Percentiles rank a stretch among this genome's conserved stretches.
Evolutionary conservation across 1,140 invertebrate genomes (phyloP).

Genomic region (Lasioglossum baleicum): DNA sequence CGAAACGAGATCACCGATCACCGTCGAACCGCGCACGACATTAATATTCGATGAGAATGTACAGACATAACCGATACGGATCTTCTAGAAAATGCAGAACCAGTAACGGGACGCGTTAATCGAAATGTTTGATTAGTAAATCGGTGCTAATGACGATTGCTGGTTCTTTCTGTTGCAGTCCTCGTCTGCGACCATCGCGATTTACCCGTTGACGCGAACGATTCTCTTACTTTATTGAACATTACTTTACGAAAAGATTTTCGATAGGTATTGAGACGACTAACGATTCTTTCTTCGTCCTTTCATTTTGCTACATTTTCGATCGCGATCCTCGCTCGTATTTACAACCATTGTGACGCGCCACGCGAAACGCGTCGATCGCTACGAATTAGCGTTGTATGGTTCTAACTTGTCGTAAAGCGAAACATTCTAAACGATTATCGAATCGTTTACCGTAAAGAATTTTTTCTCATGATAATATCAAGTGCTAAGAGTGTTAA

Average conservation of each 20-base stretch:
- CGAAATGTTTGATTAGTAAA: slow-evolving; percentile 52
- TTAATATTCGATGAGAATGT: neutral
- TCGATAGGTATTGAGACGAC: neutral
- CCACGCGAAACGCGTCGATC: too few species aligned
- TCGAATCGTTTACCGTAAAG: neutral
- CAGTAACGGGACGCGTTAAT: slow-evolving; percentile 44
- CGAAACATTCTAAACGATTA: neutral
- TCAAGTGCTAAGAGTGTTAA: neutral
- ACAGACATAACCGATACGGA: neutral
- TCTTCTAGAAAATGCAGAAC: slow-evolving; percentile 12
- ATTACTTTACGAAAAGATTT: neutral
- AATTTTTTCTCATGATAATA: neutral
- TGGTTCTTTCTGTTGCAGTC: slow-evolving; percentile 9
- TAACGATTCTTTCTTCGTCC: too few species aligned
- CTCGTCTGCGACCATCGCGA: neutral
- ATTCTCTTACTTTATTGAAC: too few species aligned
- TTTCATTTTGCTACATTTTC: too few species aligned
- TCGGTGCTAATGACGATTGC: slow-evolving; percentile 39
- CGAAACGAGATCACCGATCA: neutral
- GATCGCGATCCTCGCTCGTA: too few species aligned
- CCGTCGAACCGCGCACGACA: neutral
- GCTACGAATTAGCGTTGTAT: too few species aligned
- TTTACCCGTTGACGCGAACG: neutral
- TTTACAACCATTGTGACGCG: too few species aligned
- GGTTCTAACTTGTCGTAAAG: neutral